Evolutionary conservation across 2,113 vertebrate species (phyloP).

Genomic region (Sebastes fasciatus): DNA sequence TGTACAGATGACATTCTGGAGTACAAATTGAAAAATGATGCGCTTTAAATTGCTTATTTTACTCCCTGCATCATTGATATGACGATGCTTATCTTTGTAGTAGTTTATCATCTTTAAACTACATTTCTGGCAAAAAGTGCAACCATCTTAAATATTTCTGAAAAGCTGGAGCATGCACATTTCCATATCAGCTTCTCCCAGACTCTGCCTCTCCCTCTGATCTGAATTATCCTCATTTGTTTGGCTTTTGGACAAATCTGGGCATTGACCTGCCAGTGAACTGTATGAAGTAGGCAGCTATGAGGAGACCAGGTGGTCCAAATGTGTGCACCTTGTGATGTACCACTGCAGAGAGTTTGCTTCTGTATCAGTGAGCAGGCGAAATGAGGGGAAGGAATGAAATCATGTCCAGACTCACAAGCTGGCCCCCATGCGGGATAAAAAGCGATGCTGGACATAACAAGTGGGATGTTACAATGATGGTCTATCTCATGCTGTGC

Average conservation of each 20-base stretch:
- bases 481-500: too few species aligned
- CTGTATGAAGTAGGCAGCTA: slow-evolving; percentile 4
- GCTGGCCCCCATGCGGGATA: not conserved
- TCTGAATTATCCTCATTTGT: slow-evolving; percentile 32
- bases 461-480: too few species aligned
- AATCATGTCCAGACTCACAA: slow-evolving; percentile 12
- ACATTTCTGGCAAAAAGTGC: not conserved
- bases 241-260: slow-evolving; percentile 30
- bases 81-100: not conserved
- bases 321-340: slow-evolving; percentile 10
- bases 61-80: not conserved
- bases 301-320: slow-evolving; percentile 8
- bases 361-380: slow-evolving; percentile 36
- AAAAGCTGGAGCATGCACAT: slow-evolving; percentile 1
- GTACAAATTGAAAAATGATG: not conserved
- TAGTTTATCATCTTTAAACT: not conserved
- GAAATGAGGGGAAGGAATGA: slow-evolving; percentile 14
- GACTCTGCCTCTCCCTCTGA: slow-evolving; percentile 5
- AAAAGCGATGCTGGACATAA: not conserved
- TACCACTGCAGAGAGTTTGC: slow-evolving; percentile 5
- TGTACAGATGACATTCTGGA: not conserved
- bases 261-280: slow-evolving; percentile 27
- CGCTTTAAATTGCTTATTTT: not conserved
- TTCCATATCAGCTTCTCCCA: slow-evolving; percentile 41
- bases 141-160: not conserved